Base-by-base conservation (phyloP, 2,113 vertebrate species). In the Dicaeum eximium region DNA sequence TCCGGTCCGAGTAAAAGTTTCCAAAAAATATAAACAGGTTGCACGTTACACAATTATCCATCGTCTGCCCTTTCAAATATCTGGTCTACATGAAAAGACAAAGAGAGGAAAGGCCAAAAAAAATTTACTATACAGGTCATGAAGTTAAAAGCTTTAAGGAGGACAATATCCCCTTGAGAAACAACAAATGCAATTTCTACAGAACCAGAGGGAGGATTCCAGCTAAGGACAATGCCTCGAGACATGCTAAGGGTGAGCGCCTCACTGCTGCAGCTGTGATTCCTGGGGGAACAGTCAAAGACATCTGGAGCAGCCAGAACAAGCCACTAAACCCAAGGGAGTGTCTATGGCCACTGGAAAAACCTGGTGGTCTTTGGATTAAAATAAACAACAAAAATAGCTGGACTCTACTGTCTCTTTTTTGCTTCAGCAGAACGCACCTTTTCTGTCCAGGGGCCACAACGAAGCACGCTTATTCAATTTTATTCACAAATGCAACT, bases 1-100 rank as follows among this genome's bases (percentile, higher is more conserved):
- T 92, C 96, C 96, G 95, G 96, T 97, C 96, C 74, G 16, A 96
- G 93, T 79, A 92, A 79, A 96, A 94, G 95, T 90, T 94, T 94
- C 95, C 95, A 96, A 95, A 90, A 97, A 95, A 97, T 95, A 95
- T 94, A 94, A 97, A 95, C 95, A 92, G 94, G 94, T 95, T 92
- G 90, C 94, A 97, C 95, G 30, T 96, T 80, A 96, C 98, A 97
- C 97, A 94, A 96, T 98, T 94, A 98, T 98, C 98, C 97, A 98
- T 98, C 95, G 96, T 97, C 97, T 97, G 97, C 97, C 97, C 98
- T 98, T 98, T 98, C 97, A 98, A 98, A 98, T 98, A 98, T 97
- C 97, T 98, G 97, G 95, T 98, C 98, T 98, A 98, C 97, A 87
- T 96, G 97, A 94, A 97, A 97, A 98, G 96, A 98, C 97, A 80